Evolutionary conservation across 64 coral and sea anemone genomes (phyloP), one percentile per base, ranked within the genome.

Genomic region (Dendrophyllia cribrosa): DNA sequence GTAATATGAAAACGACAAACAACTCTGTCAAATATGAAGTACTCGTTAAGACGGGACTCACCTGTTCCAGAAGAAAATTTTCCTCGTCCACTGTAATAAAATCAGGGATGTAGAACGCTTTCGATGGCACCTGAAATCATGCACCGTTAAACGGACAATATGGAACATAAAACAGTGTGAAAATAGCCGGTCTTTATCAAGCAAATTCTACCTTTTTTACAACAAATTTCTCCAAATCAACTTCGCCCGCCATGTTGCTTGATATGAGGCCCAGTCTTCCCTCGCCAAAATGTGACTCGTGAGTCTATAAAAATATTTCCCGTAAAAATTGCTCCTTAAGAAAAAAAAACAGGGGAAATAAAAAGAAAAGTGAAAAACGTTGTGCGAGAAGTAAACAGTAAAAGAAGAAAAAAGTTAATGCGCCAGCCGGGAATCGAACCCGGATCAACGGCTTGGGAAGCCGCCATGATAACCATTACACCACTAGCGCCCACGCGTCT

Each of bases 371-470:
- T 25, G 7, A 13, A 17, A 60, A 60, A 60, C 3, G 21, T 24
- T n/a, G 6, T 9, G 6, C 4, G 16, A 91, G 62, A 68, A 58
- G 0, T 1, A 53, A 60, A 51, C 13, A 11, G 43, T 74, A 77
- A 51, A 15, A 44, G 21, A 72, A 72, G 3, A 10, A 1, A 47
- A 7, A 45, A 24, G 7, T 0, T 15, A 0, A 8, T 96, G 94
- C 94, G 94, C 86, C 88, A 91, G 94, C 94, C 94, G 94, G 94
- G 94, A 96, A 88, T 96, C 94, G 94, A 96, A 96, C 94, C 90
- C 94, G 94, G 94, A 72, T 96, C 94, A 92, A 96, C 94, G 89
- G 94, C 94, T 96, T 96, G 94, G 94, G 89, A 96, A 91, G 94
- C 94, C 89, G 89, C 94, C 89, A 96, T 96, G 94, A 91, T 96